Evolutionary conservation across 2,888 invertebrate species (phyloP), one percentile per base, ranked within the genome.

Genomic region (Laothoe populi): DNA sequence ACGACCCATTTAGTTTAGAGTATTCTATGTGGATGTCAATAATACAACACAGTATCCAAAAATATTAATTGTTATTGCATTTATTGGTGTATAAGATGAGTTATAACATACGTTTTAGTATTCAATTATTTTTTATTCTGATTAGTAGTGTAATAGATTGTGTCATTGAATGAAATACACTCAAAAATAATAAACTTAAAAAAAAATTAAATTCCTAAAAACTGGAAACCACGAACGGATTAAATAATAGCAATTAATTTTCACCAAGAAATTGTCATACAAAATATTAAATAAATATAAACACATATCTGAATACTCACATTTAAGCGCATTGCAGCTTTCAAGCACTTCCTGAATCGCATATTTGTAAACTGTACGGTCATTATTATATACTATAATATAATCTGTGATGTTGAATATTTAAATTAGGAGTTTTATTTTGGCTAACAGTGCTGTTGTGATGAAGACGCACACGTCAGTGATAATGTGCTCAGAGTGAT

Each of bases 331-430:
- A n/a, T n/a, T n/a, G n/a, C n/a, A n/a, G n/a, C 35, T 10, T 38
- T 38, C 5, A 42, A 16, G 5, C 4, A 2, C 21, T 13, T 23
- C 23, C 23, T 46, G 31, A 8, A 8, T 35, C 35, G 35, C 35
- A 53, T 19, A 19, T 24, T n/a, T 26, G 31, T 21, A 46, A 13
- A 46, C 21, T 26, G 21, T 70, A 79, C 78, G 81, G 78, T 80
- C 77, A 69, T 70, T 67, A 72, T 10, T 74, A 73, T 72, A 60
- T 60, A 31, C 24, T n/a, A 59, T 75, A 75, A 77, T 77, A 73
- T 77, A 83, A 87, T 84, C 89, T 90, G 90, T 90, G 88, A 90
- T 90, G 83, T 86, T 83, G 77, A 78, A 79, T 79, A 79, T 81
- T 72, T 82, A 71, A 78, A 76, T 77, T 82, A 85, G 77, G 73